A percentile compares a stretch with the other conserved stretches of the same genome.
Evolutionary conservation across 2,797 vertebrate genomes (phyloP).

Genomic region (Eutrigla gurnardus): DNA sequence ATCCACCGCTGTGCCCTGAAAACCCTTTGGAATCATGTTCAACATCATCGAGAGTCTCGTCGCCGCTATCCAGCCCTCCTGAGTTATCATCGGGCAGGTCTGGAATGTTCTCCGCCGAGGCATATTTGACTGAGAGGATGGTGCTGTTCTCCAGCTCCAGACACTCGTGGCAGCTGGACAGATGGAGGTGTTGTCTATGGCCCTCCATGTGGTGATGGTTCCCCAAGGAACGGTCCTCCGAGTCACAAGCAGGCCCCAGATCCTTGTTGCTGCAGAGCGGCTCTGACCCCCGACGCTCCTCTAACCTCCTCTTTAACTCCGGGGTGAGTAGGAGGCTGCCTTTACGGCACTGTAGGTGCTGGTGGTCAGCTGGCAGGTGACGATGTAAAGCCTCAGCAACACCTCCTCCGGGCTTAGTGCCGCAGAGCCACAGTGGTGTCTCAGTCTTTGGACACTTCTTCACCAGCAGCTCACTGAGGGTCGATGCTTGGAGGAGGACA

Average conservation of each 20-base stretch:
- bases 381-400: slow-evolving; percentile 28
- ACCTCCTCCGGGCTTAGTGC: slow-evolving; percentile 8
- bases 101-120: slow-evolving; percentile 91
- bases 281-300: slow-evolving; percentile 69
- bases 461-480: slow-evolving; percentile 77
- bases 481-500: slow-evolving; percentile 85
- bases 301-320: slow-evolving; percentile 39
- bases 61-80: slow-evolving; percentile 23
- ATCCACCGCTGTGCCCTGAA: slow-evolving; percentile 29
- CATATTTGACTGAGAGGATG: slow-evolving; percentile 91
- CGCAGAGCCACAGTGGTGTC: not conserved
- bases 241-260: slow-evolving; percentile 15
- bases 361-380: slow-evolving; percentile 17
- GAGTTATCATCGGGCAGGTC: slow-evolving; percentile 86
- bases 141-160: slow-evolving; percentile 94
- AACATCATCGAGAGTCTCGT: slow-evolving; percentile 40
- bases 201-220: slow-evolving; percentile 80
- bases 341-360: slow-evolving; percentile 37
- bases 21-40: slow-evolving; percentile 15
- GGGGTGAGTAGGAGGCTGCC: slow-evolving; percentile 54
- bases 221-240: slow-evolving; percentile 42
- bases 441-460: slow-evolving; percentile 48
- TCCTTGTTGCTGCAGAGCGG: slow-evolving; percentile 41
- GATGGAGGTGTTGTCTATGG: slow-evolving; percentile 87
- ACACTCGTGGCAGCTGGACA: slow-evolving; percentile 94